Percentiles rank a stretch among this genome's conserved stretches.
Evolutionary conservation across 1,140 invertebrate genomes (phyloP).

Genomic region (Drosophila ambigua): DNA sequence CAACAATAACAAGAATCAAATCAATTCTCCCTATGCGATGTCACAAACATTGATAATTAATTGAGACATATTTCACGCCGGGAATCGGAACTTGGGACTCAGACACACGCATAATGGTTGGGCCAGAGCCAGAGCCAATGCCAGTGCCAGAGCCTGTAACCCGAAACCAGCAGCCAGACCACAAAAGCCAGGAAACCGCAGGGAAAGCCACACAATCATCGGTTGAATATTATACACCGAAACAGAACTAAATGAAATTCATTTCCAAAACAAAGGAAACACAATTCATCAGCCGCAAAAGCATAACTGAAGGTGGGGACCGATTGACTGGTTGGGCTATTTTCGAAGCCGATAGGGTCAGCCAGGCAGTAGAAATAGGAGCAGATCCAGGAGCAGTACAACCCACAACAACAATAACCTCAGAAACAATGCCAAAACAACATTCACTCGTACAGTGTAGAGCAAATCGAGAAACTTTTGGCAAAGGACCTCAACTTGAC

Average conservation of each 20-base stretch:
- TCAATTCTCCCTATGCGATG: conserved; percentile 44
- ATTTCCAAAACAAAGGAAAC: conserved; percentile 55
- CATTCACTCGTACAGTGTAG: conserved; percentile 26
- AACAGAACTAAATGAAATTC: conserved; percentile 61
- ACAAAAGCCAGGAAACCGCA: conserved; percentile 14
- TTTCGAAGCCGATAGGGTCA: conserved; percentile 48
- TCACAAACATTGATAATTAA: conserved; percentile 68
- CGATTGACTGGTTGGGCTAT: conserved; percentile 8
- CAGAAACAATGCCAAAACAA: conserved; percentile 51
- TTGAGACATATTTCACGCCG: conserved; percentile 68
- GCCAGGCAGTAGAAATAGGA: conserved; percentile 38
- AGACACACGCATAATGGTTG: background rate
- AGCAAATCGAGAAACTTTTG: conserved; percentile 48
- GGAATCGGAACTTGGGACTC: conserved; percentile 6
- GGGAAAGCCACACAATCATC: conserved; percentile 4
- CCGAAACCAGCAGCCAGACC: conserved; percentile 9
- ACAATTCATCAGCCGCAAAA: conserved; percentile 39
- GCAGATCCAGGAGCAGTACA: conserved; percentile 10
- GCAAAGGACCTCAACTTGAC: conserved; percentile 55
- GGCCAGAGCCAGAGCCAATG: background rate
- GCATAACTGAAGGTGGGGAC: conserved; percentile 19
- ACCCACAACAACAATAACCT: conserved; percentile 37
- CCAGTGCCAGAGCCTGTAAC: background rate
- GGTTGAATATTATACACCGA: conserved; percentile 41
- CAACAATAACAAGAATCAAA: conserved; percentile 46